These are phyloP conservation scores for Agonum fuliginosum DNA, from an alignment of 2,888 invertebrate species.

Conservation along the genomic window DNA sequence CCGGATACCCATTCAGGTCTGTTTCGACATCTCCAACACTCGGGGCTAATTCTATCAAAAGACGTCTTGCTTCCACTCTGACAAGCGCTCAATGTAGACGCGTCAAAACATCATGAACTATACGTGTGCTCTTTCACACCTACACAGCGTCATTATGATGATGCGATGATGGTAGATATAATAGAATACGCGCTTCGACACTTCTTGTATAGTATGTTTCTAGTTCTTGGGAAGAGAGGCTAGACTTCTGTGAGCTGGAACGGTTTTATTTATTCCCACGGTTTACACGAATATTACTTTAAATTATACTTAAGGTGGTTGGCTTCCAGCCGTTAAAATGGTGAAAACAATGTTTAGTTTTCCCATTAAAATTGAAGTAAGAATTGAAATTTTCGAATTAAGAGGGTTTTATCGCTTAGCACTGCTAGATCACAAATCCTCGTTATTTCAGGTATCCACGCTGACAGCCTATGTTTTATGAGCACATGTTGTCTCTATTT, in stretches of 20 bases:
- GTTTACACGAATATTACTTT: neutral
- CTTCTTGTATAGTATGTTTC: neutral
- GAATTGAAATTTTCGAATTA: too few relatives aligned
- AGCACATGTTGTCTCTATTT: too few relatives aligned
- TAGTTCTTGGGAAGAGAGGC: neutral
- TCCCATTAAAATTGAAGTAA: too few relatives aligned
- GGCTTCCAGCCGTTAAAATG: too few relatives aligned
- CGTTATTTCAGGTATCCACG: too few relatives aligned
- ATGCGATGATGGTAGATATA: too few relatives aligned
- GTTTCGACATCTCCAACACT: slow-evolving; percentile 56
- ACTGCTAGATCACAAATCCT: too few relatives aligned
- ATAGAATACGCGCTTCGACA: too few relatives aligned
- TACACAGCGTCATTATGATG: neutral
- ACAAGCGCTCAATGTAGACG: slow-evolving; percentile 48
- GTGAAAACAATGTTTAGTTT: too few relatives aligned
- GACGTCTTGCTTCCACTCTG: slow-evolving; percentile 51
- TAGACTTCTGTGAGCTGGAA: neutral
- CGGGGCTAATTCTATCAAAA: slow-evolving; percentile 50
- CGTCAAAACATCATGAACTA: slow-evolving; percentile 53
- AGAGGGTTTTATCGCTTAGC: too few relatives aligned
- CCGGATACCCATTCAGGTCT: slow-evolving; percentile 50
- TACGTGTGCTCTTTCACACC: slow-evolving; percentile 20
- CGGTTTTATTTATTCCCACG: slow-evolving; percentile 14
- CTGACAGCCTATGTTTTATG: too few relatives aligned
- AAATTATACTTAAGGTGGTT: too few relatives aligned